phyloP scores from a whole-genome alignment of 2,888 invertebrate genomes.

The Drosophila paracracens region DNA sequence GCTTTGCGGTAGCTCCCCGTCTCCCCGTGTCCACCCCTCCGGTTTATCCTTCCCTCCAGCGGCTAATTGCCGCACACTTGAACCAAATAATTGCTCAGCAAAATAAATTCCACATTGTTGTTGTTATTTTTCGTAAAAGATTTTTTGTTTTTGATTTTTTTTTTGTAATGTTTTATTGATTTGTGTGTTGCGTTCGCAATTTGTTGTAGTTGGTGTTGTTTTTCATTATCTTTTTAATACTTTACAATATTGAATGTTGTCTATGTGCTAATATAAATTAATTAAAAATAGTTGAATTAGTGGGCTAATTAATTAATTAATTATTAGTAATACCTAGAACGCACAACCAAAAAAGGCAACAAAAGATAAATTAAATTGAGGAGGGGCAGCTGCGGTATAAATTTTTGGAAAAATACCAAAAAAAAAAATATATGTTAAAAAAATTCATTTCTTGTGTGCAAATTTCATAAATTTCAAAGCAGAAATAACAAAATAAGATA shows the following conservation, averaged over 20 bases:
- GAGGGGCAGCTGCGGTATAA: not conserved
- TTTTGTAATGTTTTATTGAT: constrained; percentile 60
- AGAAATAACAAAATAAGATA: constrained; percentile 30
- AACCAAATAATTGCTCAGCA: constrained; percentile 65
- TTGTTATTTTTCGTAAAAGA: constrained; percentile 38
- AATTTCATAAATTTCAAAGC: constrained; percentile 49
- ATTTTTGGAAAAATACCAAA: not conserved
- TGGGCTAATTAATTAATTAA: constrained; percentile 46
- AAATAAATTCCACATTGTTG: constrained; percentile 66
- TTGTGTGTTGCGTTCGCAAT: constrained; percentile 65
- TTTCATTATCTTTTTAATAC: constrained; percentile 69
- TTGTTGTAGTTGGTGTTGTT: constrained; percentile 29
- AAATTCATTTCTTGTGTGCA: constrained; percentile 26
- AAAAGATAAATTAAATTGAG: constrained; percentile 39
- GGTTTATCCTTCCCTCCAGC: not conserved
- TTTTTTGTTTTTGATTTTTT: constrained; percentile 43
- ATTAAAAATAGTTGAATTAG: constrained; percentile 66
- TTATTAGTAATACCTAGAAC: constrained; percentile 70
- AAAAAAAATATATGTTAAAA: constrained; percentile 5
- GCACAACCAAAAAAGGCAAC: constrained; percentile 62
- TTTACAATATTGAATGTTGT: constrained; percentile 69
- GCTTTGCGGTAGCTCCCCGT: not conserved
- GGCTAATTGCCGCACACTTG: constrained; percentile 72
- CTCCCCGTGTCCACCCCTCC: not conserved
- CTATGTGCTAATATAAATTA: constrained; percentile 76